These are phyloP conservation scores for Rhopilema esculentum DNA, from an alignment of 30 jellyfish, hydroid and myxozoan genomes.

Conservation along the genomic window DNA sequence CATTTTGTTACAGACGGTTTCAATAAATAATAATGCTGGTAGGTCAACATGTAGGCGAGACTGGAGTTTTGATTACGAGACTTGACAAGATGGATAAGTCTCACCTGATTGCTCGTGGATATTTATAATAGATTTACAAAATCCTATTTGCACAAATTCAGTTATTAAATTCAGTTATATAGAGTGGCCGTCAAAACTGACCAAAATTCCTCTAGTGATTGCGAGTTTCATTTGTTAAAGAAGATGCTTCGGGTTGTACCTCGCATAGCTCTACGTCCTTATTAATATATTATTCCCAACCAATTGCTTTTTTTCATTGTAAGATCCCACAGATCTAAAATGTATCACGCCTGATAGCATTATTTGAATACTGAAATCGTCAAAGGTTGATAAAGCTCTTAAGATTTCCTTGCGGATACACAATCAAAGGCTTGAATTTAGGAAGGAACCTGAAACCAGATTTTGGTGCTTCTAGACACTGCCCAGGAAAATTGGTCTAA, in stretches of 20 bases:
- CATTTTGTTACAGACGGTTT: neutral
- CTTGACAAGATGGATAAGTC: no score
- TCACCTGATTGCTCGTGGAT: no score
- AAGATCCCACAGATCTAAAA: neutral
- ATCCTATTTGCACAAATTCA: no score
- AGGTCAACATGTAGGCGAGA: neutral
- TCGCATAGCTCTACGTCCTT: no score
- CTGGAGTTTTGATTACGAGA: neutral
- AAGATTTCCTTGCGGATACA: neutral
- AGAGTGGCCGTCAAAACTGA: no score
- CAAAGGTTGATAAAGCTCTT: neutral
- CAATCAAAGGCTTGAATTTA: neutral
- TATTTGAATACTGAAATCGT: neutral
- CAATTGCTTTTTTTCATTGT: neutral
- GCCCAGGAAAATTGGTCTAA: neutral
- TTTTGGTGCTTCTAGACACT: neutral
- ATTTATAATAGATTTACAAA: no score
- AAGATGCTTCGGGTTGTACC: no score
- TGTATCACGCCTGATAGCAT: neutral
- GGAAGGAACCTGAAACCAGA: neutral
- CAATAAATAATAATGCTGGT: neutral
- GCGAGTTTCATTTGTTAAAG: no score
- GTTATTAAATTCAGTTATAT: no score
- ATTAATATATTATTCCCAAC: no score
- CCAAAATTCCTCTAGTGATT: no score